Evolutionary conservation across 2,113 vertebrate genomes (phyloP).

Genomic region (Eudyptes chrysolophus): DNA sequence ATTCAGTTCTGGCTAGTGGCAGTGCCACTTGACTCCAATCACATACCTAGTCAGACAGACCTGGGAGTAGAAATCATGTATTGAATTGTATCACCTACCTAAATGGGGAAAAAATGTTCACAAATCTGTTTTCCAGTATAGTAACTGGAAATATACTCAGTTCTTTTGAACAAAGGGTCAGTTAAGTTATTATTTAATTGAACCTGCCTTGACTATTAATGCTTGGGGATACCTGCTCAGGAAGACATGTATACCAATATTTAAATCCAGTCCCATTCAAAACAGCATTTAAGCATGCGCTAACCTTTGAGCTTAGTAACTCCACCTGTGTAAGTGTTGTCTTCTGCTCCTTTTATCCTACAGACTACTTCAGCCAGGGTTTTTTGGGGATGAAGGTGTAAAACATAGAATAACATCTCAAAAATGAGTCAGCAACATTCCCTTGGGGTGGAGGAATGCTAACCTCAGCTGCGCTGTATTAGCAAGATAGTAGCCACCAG

Average conservation of each 20-base stretch:
- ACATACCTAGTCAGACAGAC: background rate
- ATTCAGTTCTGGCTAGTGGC: background rate
- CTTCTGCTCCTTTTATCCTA: background rate
- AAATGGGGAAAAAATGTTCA: background rate
- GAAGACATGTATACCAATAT: background rate
- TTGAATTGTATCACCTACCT: background rate
- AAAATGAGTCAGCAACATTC: background rate
- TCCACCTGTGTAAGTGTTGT: background rate
- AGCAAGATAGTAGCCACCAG: background rate
- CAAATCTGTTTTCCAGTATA: background rate
- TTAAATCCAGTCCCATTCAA: background rate
- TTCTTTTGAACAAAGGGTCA: background rate
- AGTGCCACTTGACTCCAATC: fast-evolving
- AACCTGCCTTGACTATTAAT: background rate
- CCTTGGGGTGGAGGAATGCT: background rate
- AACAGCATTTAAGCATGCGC: background rate
- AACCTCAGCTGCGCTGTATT: background rate
- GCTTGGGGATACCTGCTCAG: background rate
- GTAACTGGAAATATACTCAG: background rate
- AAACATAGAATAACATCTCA: background rate
- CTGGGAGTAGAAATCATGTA: background rate
- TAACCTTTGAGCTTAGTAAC: background rate
- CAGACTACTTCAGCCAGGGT: background rate
- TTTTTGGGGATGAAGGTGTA: background rate
- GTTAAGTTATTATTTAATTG: background rate